These are phyloP conservation scores for Neoaliturus tenellus DNA, from an alignment of 2,888 invertebrate genomes.

Conservation along the genomic window DNA sequence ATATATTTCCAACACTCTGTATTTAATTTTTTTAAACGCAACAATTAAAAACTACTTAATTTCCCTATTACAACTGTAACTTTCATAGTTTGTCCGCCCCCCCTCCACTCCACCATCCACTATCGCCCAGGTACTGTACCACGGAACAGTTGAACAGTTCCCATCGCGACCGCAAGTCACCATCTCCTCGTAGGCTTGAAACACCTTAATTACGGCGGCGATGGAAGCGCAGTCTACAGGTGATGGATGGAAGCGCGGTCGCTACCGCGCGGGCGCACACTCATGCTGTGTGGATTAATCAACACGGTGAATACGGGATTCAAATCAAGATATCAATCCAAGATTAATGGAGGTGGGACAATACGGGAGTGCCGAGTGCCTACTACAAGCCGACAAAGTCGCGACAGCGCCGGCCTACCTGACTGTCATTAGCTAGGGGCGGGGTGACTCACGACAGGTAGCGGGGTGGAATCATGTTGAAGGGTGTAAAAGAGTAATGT, in stretches of 20 bases:
- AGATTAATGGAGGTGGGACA: constrained; percentile 53
- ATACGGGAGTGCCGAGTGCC: constrained; percentile 7
- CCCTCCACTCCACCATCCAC: no score
- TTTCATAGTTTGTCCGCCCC: no score
- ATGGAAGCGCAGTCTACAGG: neutral
- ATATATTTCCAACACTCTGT: no score
- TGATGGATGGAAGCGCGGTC: constrained; percentile 30
- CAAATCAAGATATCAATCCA: constrained; percentile 55
- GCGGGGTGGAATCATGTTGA: neutral
- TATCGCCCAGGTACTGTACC: no score
- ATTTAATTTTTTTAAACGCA: no score
- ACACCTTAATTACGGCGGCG: constrained; percentile 20
- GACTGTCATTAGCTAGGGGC: neutral
- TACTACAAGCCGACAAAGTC: constrained; percentile 36
- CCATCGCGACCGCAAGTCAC: constrained; percentile 20
- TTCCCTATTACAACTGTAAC: no score
- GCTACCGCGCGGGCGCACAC: constrained; percentile 42
- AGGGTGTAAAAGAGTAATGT: no score
- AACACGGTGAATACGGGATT: constrained; percentile 15
- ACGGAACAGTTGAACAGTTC: no score
- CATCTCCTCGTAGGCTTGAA: neutral
- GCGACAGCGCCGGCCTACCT: neutral
- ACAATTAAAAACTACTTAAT: no score
- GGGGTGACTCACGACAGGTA: neutral
- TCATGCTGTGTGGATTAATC: constrained; percentile 39